Percentiles rank a stretch among this genome's conserved stretches.
Evolutionary conservation across 2,113 vertebrate species (phyloP).

Genomic region (Dissostichus mawsoni): DNA sequence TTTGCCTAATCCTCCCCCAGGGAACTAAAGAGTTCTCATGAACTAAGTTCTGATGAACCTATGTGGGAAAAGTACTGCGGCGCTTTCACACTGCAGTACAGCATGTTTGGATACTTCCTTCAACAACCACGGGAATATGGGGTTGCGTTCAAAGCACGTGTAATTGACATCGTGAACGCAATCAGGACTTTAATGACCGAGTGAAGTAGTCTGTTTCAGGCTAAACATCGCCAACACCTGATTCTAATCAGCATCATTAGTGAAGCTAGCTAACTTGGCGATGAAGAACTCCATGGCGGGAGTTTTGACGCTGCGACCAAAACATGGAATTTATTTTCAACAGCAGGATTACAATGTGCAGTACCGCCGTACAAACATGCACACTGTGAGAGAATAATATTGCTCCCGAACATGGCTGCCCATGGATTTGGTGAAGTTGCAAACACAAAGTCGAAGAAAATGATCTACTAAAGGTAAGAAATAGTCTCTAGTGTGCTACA

Average conservation of each 20-base stretch:
- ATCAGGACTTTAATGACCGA: background rate
- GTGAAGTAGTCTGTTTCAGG: background rate
- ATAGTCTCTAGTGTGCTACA: background rate
- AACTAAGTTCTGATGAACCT: no score
- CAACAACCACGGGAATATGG: background rate
- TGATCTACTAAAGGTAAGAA: slow-evolving; percentile 10
- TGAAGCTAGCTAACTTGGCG: background rate
- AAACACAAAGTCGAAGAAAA: background rate
- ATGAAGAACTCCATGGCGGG: background rate
- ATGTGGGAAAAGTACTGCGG: no score
- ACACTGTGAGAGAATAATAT: background rate
- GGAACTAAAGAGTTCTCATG: no score
- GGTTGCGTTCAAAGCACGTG: background rate
- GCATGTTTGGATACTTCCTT: background rate
- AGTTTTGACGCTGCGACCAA: background rate
- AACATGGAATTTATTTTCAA: background rate
- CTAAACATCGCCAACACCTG: background rate
- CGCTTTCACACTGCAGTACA: no score
- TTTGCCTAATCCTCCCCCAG: no score
- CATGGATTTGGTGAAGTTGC: background rate
- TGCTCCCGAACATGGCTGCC: background rate
- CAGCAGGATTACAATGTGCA: background rate
- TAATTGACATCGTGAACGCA: background rate
- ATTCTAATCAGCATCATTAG: background rate
- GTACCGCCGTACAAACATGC: background rate